Evolutionary conservation across 2,113 vertebrate species (phyloP), one percentile per base, ranked within the genome.

Genomic region (Talpa occidentalis): DNA sequence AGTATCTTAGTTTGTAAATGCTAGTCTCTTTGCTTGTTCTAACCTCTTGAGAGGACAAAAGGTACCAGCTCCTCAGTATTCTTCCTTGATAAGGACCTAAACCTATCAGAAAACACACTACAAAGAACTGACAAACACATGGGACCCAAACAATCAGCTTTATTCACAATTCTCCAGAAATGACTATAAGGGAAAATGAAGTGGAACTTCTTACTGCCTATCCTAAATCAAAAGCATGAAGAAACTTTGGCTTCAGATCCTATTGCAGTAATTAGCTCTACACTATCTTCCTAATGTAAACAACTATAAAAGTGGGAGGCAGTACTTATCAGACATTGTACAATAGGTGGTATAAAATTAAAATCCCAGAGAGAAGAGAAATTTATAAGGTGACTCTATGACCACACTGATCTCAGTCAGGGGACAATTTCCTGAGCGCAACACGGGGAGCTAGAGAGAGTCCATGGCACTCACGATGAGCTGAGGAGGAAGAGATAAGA

Each of bases 101-200:
- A 67, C 73, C n/a, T 59, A n/a, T 37, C n/a, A 88, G 77, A 91
- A 95, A 87, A 78, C 16, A 91, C 4, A 42, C 14, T 59, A 88
- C 70, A 19, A 76, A 70, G 35, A 59, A 93, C 21, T 42, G 49
- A 52, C 24, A 54, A 90, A 77, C 9, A 72, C 19, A 66, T 8
- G 5, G 47, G 12, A 81, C 26, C 59, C 54, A 77, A 82, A 64
- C 14, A 17, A 79, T 49, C 56, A 88, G 3, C 73, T 47, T 82
- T 77, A 90, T 42, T 82, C 77, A 59, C 62, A 83, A 28, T 37
- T 90, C 74, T 67, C 62, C 59, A 19, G 28, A 93, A 93, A 91
- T 37, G 17, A 17, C 44, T 62, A 62, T 21, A 59, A 76, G n/a
- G 47, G 19, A 37, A 82, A 94, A 90, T 80, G 67, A 70, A 88